Evolutionary conservation across 2,113 vertebrate species (phyloP).

Genomic region (Petroica traversi): DNA sequence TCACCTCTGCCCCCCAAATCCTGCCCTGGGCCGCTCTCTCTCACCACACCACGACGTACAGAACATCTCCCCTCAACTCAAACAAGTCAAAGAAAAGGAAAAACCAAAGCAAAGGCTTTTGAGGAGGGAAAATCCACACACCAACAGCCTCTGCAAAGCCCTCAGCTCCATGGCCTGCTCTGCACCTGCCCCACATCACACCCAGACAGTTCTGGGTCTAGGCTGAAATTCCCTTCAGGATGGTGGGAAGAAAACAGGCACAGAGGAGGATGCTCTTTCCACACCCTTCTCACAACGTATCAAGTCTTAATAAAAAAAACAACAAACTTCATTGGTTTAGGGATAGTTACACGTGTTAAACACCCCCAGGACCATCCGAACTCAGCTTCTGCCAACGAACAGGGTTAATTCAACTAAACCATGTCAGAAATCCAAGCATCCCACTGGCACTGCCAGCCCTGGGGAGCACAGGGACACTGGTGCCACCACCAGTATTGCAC

Average conservation of each 20-base stretch:
- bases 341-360: neutral
- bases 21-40: neutral
- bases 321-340: neutral
- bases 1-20: conserved; percentile 1
- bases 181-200: neutral
- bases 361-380: neutral
- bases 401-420: neutral
- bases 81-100: conserved; percentile 45
- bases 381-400: neutral
- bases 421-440: neutral
- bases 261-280: neutral
- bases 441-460: neutral
- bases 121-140: conserved; percentile 17
- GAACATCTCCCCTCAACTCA: conserved; percentile 43
- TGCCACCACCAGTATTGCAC: conserved; percentile 4
- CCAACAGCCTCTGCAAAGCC: neutral
- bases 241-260: neutral
- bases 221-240: neutral
- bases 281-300: neutral
- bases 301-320: neutral
- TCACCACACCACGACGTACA: conserved; percentile 35
- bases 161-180: neutral
- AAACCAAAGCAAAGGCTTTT: conserved; percentile 46
- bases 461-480: neutral
- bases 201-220: neutral